Conservation (phyloP, 2,888 invertebrate genomes). For the Molorchus minor region DNA sequence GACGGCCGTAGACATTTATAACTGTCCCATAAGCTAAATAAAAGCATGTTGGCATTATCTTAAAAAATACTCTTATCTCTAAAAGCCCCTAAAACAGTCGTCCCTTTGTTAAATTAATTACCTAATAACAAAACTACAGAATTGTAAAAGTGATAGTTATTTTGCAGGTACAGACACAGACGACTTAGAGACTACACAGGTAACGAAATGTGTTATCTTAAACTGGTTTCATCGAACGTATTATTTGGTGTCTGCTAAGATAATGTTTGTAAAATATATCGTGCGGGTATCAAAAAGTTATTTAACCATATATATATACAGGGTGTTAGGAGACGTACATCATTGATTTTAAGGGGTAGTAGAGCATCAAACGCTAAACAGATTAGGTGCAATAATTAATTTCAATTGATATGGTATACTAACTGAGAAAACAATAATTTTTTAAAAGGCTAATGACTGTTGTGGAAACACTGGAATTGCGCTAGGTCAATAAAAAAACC, state of each 20-base stretch:
- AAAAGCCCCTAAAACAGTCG: constrained; percentile 43
- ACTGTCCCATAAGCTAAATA: constrained; percentile 37
- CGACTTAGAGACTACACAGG: constrained; percentile 31
- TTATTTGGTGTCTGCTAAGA: constrained; percentile 7
- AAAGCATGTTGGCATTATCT: constrained; percentile 41
- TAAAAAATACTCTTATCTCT: constrained; percentile 40
- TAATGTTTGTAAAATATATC: not conserved
- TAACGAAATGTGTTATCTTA: constrained; percentile 36
- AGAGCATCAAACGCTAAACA: too few species aligned
- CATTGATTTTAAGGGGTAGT: too few species aligned
- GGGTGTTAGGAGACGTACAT: too few species aligned
- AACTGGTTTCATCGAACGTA: constrained; percentile 16
- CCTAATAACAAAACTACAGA: constrained; percentile 43
- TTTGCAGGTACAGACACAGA: constrained; percentile 31
- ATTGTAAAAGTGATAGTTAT: constrained; percentile 40
- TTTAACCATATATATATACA: too few species aligned
- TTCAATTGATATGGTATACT: too few species aligned
- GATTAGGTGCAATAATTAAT: too few species aligned
- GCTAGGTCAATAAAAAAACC: too few species aligned
- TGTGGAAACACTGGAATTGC: too few species aligned
- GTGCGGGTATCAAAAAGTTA: too few species aligned
- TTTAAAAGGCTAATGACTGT: too few species aligned
- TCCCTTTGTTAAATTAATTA: constrained; percentile 48
- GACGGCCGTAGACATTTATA: constrained; percentile 41
- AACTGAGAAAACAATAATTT: too few species aligned